Conservation (phyloP, 1,140 invertebrate genomes). For the Brachionus paranguensis region DNA sequence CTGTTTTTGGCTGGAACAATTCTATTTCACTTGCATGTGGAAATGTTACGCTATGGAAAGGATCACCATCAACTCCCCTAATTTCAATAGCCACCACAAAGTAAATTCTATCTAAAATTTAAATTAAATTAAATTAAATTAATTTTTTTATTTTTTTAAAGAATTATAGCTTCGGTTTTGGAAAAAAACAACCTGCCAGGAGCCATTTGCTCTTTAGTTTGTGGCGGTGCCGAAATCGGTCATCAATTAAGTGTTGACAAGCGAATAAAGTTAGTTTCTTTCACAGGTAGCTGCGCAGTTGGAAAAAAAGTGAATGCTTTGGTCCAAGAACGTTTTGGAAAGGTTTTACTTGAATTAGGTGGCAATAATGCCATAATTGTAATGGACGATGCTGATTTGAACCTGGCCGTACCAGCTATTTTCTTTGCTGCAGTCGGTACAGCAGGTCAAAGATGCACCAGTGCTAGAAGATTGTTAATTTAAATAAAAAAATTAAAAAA, state of each 20-base stretch:
- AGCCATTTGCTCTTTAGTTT: constrained; percentile 75
- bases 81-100: constrained; percentile 85
- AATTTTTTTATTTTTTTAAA: constrained; percentile 40
- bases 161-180: constrained; percentile 53
- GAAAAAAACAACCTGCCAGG: constrained; percentile 76
- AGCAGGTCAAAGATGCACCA: constrained; percentile 83
- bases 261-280: constrained; percentile 76
- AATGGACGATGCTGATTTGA: constrained; percentile 55
- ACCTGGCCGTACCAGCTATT: constrained; percentile 60
- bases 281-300: constrained; percentile 75
- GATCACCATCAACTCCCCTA: constrained; percentile 81
- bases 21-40: constrained; percentile 85
- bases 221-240: constrained; percentile 81
- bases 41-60: constrained; percentile 87
- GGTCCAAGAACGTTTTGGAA: constrained; percentile 86
- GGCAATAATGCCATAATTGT: constrained; percentile 84
- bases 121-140: too few relatives aligned
- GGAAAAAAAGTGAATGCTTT: constrained; percentile 75
- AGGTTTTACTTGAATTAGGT: constrained; percentile 80
- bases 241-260: constrained; percentile 70
- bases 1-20: constrained; percentile 98
- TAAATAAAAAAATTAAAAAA: neutral
- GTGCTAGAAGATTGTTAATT: constrained; percentile 56
- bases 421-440: constrained; percentile 95
- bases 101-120: constrained; percentile 44